Base-by-base conservation (phyloP, 2,113 vertebrate genomes). In the Otus sunia region DNA sequence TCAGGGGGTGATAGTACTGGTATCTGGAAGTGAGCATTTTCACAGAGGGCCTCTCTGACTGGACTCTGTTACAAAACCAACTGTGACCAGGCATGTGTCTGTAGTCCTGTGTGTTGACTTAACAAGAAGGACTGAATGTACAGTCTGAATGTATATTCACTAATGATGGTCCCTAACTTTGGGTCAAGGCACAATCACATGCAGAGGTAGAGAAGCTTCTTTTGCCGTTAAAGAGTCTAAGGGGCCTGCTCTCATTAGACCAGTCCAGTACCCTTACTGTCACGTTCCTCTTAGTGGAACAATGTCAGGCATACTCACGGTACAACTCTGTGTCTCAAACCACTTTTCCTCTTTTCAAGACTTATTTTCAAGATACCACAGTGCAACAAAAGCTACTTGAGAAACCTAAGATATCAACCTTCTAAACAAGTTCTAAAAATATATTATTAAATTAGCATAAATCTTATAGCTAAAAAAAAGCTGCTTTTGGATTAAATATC, bases 301-400 rank as follows among this genome's bases (percentile, higher is more conserved):
- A 3, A 20, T 1, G 1, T 34, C 67, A 73, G 59, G 5, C 1
- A 1, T 25, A 84, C 26, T 23, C 39, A 36, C 0, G 2, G 50
- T 34, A 92, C 6, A 50, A 39, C 25, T 60, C 58, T 58, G n/a
- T 12, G 6, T 47, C n/a, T 88, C 72, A 76, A 79, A 62, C 17
- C 0, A 0, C 56, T 90, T 90, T 77, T 67, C 50, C 39, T 71
- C 52, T 81, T 66, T 45, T 63, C 37, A 27, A 52, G 34, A 22
- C 19, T 59, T 59, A 36, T 59, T 85, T 86, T 82, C 49, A 41
- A 78, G 30, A 7, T 43, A 55, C 5, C 22, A 47, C n/a, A 86
- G 12, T 41, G 19, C 34, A 90, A 80, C 41, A 9, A n/a, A 30
- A 86, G n/a, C 11, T 47, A 43, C 50, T n/a, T 0, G 0, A n/a